Base-by-base conservation (phyloP, 1,140 invertebrate genomes). In the Polypedilum vanderplanki region DNA sequence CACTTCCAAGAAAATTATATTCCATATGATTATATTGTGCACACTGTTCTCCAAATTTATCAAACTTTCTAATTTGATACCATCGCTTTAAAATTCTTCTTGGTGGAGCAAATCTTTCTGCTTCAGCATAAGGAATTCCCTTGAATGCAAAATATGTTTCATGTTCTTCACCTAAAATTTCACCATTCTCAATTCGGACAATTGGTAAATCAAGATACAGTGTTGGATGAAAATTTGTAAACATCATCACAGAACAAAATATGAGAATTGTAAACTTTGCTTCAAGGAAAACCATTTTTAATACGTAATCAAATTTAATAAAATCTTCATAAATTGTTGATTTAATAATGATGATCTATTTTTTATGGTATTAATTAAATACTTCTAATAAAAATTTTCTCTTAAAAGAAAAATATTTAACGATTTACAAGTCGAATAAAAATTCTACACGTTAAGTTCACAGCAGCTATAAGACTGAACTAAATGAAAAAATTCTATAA, bases 61-160 rank as follows among this genome's bases (percentile, higher is more conserved):
- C 78, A 9, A 41, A 40, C 8, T 33, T 20, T 40, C 10, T 5
- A 18, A 41, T 40, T n/a, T 33, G 9, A n/a, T 33, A 12, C 73
- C 73, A 73, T 40, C 40, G 12, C 10, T 40, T 20, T 12, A 2
- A 10, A 40, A 22, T 18, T 18, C n/a, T n/a, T 70, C 22, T n/a
- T 24, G 65, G 15, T 20, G 65, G 7, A 17, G 77, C 78, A 73
- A 82, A 80, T 4, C 81, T 76, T 46, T 81, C 80, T 3, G 81
- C 81, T 77, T 78, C 74, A 64, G 81, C 81, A 70, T 79, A 82
- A 20, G 81, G 81, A 70, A 82, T 81, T 73, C 81, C 81, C 67
- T 81, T 65, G 33, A 78, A 82, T n/a, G 80, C 81, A 76, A 81
- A 78, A 77, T 80, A 81, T 5, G 46, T 73, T 10, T 78, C 75